Base-by-base conservation (phyloP, 1,140 invertebrate genomes). In the Drosophila sproati region DNA sequence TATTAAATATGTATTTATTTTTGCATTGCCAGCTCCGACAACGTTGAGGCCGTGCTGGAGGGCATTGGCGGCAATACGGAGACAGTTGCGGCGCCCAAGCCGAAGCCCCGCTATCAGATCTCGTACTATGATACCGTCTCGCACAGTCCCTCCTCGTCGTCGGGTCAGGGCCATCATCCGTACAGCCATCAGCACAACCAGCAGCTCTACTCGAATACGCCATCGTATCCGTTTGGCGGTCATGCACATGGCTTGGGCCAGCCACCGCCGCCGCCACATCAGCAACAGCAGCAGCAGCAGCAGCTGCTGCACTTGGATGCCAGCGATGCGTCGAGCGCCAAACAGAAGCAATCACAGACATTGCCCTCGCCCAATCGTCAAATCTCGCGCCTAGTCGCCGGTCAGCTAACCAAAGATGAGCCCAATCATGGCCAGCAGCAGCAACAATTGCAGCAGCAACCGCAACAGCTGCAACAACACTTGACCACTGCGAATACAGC, bases 31-130 rank as follows among this genome's bases (percentile, higher is more conserved):
- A 92, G 92, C 12, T 92, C 92, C 10, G 91, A 92, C 31, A 92
- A 92, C 66, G 92, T 92, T 31, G 92, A 92, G 68, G 92, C 91
- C n/a, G 91, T 92, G 52, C 61, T 92, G 5, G 92, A 92, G 74
- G 90, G 89, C 4, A 92, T 92, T 66, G 92, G 90, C 1, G 85
- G 80, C 52, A 82, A 78, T 37, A 73, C 68, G 3, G 89, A 87
- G 34, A 55, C 85, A 1, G 55, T 67, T 4, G 47, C 75, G 10
- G 70, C 69, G 20, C 71, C 86, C 7, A 89, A 91, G 37, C 86
- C 90, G 45, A 91, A 91, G 67, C 80, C 82, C 6, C 82, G 90
- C 45, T 91, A 90, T 74, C 90, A 91, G 88, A 82, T 82, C 76
- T 86, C 89, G 62, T 91, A 91, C 73, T 91, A 92, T 47, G 89